Base-by-base conservation (phyloP, 1,140 invertebrate species). In the Procambarus clarkii region DNA sequence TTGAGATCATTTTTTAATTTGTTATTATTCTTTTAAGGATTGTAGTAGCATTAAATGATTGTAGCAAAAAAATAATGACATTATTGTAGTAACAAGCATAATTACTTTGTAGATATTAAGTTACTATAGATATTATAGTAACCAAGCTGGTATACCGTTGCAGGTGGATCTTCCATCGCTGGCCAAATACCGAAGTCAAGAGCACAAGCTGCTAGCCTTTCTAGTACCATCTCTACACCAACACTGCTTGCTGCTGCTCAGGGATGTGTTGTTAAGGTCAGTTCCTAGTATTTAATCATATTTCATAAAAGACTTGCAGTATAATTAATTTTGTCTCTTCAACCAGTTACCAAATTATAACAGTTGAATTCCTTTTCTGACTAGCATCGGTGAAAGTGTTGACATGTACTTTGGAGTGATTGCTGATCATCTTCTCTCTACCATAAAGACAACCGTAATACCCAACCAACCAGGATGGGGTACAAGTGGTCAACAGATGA, bases 131-230 rank as follows among this genome's bases (percentile, higher is more conserved):
- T 34, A 34, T 34, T 34, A 34, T 34, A 34, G 34, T 34, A 34
- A 34, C 34, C 34, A 34, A 34, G 34, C 34, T 34, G 21, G 21
- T 64, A 18, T 80, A 5, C n/a, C 21, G 13, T 80, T 80, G 7
- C 74, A 86, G 85, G 74, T 78, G 13, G 74, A 86, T 18, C 5
- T 13, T 11, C 9, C 0, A 78, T 34, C 50, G 0, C 50, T 86
- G 71, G 8, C 15, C 13, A 11, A 18, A 8, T 86, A 78, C 44
- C 48, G 21, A 15, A 78, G 85, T 78, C 85, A 78, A 58, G 85
- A 86, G n/a, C 85, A 86, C 74, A 24, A 86, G 50, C 21, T 86
- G 34, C n/a, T 86, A 44, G 24, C 74, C 13, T 86, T 86, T 48
- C 34, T 86, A 7, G 50, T 86, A 18, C 71, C 76, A 7, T 78